These are phyloP conservation scores for Lepidothrix coronata DNA, from an alignment of 2,113 vertebrate species.

Conservation along the genomic window DNA sequence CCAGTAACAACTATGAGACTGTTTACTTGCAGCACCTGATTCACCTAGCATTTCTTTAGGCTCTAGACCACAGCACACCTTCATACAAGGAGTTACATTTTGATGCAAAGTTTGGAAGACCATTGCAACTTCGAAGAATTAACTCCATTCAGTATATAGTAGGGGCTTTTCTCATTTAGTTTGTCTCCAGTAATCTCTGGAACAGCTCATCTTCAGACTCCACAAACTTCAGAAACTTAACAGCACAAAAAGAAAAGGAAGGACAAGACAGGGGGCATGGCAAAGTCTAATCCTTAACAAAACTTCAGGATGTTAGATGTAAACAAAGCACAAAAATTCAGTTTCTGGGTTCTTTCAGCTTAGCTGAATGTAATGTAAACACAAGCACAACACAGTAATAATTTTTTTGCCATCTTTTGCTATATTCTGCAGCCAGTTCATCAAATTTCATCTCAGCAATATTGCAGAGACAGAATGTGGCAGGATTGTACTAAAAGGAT, in stretches of 20 bases:
- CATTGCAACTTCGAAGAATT: background rate
- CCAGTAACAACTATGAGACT: fast-evolving
- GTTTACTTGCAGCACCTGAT: background rate
- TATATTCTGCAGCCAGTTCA: background rate
- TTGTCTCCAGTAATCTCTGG: background rate
- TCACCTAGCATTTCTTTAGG: background rate
- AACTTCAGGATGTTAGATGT: background rate
- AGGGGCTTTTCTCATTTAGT: background rate
- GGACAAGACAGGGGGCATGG: fast-evolving
- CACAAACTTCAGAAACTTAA: background rate
- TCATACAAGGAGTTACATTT: background rate
- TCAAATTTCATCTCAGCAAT: background rate
- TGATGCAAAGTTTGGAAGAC: background rate
- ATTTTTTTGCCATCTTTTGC: background rate
- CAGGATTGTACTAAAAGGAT: background rate
- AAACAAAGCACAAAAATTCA: background rate
- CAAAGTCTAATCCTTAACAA: background rate
- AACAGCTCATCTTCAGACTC: background rate
- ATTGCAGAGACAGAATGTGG: background rate
- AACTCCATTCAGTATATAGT: background rate
- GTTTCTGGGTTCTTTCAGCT: background rate
- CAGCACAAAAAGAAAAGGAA: background rate
- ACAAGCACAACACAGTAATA: background rate
- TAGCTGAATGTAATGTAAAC: background rate
- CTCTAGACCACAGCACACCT: background rate